Evolutionary conservation across 2,888 invertebrate genomes (phyloP).

Genomic region (Hylaea fasciaria): DNA sequence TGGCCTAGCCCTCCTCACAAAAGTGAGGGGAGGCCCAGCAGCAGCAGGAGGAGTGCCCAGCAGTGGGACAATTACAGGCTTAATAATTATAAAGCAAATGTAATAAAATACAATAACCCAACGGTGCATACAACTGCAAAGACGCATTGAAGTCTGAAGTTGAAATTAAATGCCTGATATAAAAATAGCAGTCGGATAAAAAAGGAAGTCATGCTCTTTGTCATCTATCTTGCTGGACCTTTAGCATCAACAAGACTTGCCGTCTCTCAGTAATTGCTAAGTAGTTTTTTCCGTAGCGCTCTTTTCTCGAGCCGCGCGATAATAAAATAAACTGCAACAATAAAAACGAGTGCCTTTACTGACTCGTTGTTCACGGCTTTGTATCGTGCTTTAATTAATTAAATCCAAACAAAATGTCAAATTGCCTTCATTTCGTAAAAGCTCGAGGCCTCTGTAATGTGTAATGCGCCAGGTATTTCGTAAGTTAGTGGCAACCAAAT

Average conservation of each 20-base stretch:
- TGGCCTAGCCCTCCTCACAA: too few relatives aligned
- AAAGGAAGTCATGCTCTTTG: slow-evolving; percentile 2
- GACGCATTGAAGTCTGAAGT: too few relatives aligned
- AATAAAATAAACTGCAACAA: slow-evolving; percentile 21
- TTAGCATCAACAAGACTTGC: slow-evolving; percentile 5
- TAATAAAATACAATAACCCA: neutral
- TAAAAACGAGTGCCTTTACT: slow-evolving; percentile 23
- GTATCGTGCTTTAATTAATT: slow-evolving; percentile 30
- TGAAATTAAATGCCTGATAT: too few relatives aligned
- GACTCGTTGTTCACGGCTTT: slow-evolving; percentile 28
- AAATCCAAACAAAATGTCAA: slow-evolving; percentile 31
- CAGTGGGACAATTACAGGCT: too few relatives aligned
- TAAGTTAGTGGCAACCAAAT: slow-evolving; percentile 15
- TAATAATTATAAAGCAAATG: too few relatives aligned
- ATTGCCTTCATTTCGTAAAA: slow-evolving; percentile 20
- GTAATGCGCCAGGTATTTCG: slow-evolving; percentile 14
- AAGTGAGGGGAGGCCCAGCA: too few relatives aligned
- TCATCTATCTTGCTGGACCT: slow-evolving; percentile 4
- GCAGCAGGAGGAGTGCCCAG: too few relatives aligned
- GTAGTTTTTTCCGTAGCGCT: neutral
- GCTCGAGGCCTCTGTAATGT: slow-evolving; percentile 8
- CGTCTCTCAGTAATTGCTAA: neutral
- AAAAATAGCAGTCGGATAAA: too few relatives aligned
- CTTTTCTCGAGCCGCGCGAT: slow-evolving; percentile 15
- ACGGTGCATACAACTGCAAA: too few relatives aligned